These are phyloP conservation scores for Amblyopsis hoosieri DNA, from an alignment of 2,797 vertebrate genomes.

Conservation along the genomic window DNA sequence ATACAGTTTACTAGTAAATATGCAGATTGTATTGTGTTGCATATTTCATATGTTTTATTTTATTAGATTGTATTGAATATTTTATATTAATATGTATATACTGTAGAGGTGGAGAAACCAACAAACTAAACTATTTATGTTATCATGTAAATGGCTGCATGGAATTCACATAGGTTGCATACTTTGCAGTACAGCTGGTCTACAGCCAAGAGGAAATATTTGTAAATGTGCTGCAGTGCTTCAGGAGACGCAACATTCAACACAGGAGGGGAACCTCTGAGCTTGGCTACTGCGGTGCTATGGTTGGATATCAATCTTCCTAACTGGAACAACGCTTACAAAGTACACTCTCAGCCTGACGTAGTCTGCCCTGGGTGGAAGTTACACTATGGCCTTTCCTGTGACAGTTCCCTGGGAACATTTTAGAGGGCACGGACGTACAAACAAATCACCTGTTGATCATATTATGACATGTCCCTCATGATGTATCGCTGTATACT, in stretches of 20 bases:
- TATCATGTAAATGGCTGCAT: too few species aligned
- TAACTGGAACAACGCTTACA: constrained; percentile 6
- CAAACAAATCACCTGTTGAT: constrained; percentile 1
- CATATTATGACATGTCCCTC: not conserved
- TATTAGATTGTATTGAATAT: too few species aligned
- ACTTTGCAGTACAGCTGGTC: too few species aligned
- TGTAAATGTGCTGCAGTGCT: constrained; percentile 6
- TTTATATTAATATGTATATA: too few species aligned
- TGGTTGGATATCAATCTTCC: constrained; percentile 3
- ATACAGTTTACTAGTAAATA: too few species aligned
- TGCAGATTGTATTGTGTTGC: too few species aligned
- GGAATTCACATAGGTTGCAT: too few species aligned
- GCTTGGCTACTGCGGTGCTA: not conserved
- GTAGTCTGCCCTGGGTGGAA: not conserved
- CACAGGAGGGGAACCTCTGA: not conserved
- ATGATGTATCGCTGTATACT: constrained; percentile 2
- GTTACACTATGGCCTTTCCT: not conserved
- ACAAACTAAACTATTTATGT: too few species aligned
- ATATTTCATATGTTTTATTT: too few species aligned
- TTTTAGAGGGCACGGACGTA: constrained; percentile 7
- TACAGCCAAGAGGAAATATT: constrained; percentile 1
- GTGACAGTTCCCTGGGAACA: not conserved
- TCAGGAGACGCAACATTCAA: not conserved
- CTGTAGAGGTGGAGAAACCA: too few species aligned
- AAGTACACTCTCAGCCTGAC: not conserved